Conservation (phyloP, 2,797 vertebrate genomes). For the Halcyon chelicuti region DNA sequence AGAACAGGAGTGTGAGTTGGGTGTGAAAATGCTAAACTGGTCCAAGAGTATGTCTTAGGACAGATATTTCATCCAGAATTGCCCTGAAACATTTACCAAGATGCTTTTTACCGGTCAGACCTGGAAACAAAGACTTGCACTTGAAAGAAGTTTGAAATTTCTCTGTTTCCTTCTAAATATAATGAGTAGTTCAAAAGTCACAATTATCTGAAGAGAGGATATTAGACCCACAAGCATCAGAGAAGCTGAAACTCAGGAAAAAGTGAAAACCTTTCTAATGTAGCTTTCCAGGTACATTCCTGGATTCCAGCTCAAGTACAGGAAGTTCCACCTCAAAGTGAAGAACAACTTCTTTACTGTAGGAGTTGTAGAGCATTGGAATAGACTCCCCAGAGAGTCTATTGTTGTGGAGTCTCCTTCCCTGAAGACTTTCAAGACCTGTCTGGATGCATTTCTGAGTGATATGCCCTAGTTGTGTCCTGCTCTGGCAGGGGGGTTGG, state of each 20-base stretch:
- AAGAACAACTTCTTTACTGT: no score
- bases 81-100: background rate
- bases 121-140: background rate
- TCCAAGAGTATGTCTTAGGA: background rate
- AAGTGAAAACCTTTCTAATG: background rate
- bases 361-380: no score
- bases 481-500: no score
- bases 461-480: no score
- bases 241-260: background rate
- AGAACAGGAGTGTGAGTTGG: background rate
- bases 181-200: background rate
- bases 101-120: background rate
- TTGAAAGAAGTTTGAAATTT: background rate
- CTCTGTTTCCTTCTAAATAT: background rate
- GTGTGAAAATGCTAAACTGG: background rate
- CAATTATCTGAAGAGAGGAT: background rate
- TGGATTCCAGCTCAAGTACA: no score
- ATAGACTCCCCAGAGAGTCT: no score
- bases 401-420: no score
- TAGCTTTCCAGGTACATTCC: no score
- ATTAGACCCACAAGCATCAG: background rate
- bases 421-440: no score
- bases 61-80: background rate
- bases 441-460: no score
- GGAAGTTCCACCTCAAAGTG: no score